These are phyloP conservation scores for Xanthorhoe designata DNA, from an alignment of 2,888 invertebrate species.

Conservation along the genomic window DNA sequence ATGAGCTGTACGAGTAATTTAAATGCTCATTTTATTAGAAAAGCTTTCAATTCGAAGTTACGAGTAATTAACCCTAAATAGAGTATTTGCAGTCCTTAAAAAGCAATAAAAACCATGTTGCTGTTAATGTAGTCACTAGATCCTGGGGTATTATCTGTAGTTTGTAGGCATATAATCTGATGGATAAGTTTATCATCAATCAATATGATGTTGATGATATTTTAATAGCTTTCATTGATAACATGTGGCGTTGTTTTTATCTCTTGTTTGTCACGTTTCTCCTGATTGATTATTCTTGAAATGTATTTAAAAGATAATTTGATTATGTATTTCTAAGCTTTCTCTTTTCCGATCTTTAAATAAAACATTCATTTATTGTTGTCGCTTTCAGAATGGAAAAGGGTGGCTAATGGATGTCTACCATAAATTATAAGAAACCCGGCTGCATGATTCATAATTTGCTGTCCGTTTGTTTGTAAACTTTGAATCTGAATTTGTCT, in stretches of 20 bases:
- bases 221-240: slow-evolving; percentile 3
- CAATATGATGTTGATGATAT: slow-evolving; percentile 3
- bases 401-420: slow-evolving; percentile 6
- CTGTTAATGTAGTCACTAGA: too few relatives aligned
- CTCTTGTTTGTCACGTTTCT: not conserved
- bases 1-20: slow-evolving; percentile 5
- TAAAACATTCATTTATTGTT: not conserved
- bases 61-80: not conserved
- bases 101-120: too few relatives aligned
- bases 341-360: not conserved
- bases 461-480: slow-evolving; percentile 38
- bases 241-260: not conserved
- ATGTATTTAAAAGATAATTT: not conserved
- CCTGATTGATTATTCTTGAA: not conserved
- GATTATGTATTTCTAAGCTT: not conserved
- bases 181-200: not conserved
- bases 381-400: slow-evolving; percentile 10
- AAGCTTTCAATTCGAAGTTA: not conserved
- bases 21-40: not conserved
- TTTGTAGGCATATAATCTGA: not conserved
- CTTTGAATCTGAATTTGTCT: slow-evolving; percentile 28
- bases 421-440: slow-evolving; percentile 17
- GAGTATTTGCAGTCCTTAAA: not conserved
- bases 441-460: slow-evolving; percentile 31
- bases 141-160: not conserved